phyloP scores from a whole-genome alignment of 2,888 invertebrate species.

The Exephanes ischioxanthus region DNA sequence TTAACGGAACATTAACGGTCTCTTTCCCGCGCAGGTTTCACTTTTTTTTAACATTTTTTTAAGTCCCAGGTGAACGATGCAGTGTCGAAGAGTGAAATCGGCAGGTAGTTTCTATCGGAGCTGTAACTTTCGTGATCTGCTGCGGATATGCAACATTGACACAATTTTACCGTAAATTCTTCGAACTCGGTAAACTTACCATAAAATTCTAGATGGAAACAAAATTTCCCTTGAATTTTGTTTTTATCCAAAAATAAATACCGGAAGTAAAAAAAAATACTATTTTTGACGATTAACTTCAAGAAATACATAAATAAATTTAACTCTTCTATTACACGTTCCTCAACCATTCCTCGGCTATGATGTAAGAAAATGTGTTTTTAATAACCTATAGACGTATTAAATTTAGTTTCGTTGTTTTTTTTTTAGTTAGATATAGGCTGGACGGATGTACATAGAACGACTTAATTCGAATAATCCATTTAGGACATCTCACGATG shows the following conservation, averaged over 20 bases:
- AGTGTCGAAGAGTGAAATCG: background rate
- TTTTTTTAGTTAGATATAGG: background rate
- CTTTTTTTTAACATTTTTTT: background rate
- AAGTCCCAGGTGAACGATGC: background rate
- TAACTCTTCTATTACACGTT: background rate
- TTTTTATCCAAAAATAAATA: no score
- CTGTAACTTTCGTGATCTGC: background rate
- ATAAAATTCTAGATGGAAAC: no score
- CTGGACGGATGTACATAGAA: background rate
- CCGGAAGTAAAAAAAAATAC: no score
- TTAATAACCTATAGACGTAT: background rate
- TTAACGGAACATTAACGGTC: constrained; percentile 50
- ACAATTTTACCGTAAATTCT: no score
- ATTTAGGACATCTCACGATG: constrained; percentile 16
- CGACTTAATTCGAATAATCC: constrained; percentile 22
- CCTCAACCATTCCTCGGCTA: background rate
- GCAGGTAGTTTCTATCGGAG: background rate
- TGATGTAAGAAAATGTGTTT: background rate
- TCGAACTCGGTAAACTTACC: no score
- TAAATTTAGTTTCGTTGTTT: background rate
- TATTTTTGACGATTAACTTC: background rate
- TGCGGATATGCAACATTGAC: no score
- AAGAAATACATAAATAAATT: background rate
- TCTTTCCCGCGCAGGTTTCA: constrained; percentile 32
- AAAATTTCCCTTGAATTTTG: no score